Conservation (phyloP, 2,113 vertebrate species). For the Apistogramma diplotaenia region DNA sequence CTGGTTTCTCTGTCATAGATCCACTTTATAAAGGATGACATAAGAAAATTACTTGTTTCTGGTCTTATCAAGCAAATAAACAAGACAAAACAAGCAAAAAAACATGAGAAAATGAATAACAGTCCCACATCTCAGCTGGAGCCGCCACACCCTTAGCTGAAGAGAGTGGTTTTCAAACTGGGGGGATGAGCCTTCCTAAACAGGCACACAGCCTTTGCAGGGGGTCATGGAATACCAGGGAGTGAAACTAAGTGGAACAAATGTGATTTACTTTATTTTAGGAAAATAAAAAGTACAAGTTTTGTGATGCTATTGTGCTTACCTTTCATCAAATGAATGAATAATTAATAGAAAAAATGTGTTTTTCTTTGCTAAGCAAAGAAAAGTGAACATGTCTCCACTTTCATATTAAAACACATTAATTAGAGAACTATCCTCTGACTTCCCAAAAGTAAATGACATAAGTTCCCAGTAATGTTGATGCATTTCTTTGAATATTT, state of each 20-base stretch:
- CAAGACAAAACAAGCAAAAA: too few species aligned
- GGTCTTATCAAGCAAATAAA: not conserved
- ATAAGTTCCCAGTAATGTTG: not conserved
- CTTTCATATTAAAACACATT: not conserved
- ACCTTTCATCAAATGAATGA: not conserved
- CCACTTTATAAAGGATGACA: too few species aligned
- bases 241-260: not conserved
- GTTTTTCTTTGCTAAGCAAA: not conserved
- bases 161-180: not conserved
- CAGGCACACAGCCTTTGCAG: not conserved
- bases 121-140: not conserved
- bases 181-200: not conserved
- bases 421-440: not conserved
- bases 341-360: accelerated
- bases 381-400: not conserved
- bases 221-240: not conserved
- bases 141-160: not conserved
- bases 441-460: not conserved
- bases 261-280: not conserved
- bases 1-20: too few species aligned
- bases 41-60: too few species aligned
- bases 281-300: not conserved
- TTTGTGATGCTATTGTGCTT: not conserved
- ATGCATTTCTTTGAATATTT: not conserved
- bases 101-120: not conserved